Evolutionary conservation across 2,888 invertebrate species (phyloP).

Genomic region (Eledona agricola): DNA sequence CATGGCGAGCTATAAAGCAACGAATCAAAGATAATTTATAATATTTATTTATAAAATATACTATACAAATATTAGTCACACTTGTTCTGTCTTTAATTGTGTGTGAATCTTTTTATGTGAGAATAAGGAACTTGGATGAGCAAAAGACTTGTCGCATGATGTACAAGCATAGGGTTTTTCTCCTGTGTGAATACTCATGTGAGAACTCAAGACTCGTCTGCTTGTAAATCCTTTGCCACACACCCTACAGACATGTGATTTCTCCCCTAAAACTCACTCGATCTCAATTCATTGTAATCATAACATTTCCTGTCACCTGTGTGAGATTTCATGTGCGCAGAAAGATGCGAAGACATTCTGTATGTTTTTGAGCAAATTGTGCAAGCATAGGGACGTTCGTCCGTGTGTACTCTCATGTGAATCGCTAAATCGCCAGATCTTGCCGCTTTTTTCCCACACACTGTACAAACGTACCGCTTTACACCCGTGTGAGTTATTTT

Average conservation of each 20-base stretch:
- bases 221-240: constrained; percentile 45
- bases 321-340: constrained; percentile 54
- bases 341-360: constrained; percentile 55
- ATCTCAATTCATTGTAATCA: no score
- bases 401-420: constrained; percentile 55
- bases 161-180: constrained; percentile 56
- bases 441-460: constrained; percentile 53
- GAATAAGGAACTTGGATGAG: constrained; percentile 50
- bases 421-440: constrained; percentile 54
- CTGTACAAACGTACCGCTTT: constrained; percentile 49
- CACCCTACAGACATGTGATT: constrained; percentile 41
- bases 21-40: constrained; percentile 4
- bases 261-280: constrained; percentile 49
- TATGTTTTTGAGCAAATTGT: constrained; percentile 52
- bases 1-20: constrained; percentile 22
- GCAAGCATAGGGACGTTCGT: constrained; percentile 54
- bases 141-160: constrained; percentile 54
- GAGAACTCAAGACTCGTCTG: constrained; percentile 41
- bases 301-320: constrained; percentile 46
- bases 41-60: constrained; percentile 3
- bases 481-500: constrained; percentile 47
- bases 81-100: constrained; percentile 5
- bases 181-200: constrained; percentile 53
- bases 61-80: constrained; percentile 5
- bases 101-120: constrained; percentile 44